Evolutionary conservation across 2,888 invertebrate genomes (phyloP).

Genomic region (Schrankia costaestrigalis): DNA sequence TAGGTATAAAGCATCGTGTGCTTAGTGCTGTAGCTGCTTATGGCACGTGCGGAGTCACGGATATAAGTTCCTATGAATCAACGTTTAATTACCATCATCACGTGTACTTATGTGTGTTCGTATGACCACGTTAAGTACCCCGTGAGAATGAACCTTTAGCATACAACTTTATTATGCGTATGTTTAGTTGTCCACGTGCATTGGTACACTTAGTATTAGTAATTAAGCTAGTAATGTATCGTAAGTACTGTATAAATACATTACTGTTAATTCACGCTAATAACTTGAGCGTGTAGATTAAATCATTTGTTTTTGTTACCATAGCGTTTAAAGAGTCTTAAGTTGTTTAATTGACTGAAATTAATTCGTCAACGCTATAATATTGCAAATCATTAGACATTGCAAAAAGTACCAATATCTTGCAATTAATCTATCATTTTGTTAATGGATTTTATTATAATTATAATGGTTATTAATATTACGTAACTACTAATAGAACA

Average conservation of each 20-base stretch:
- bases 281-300: slow-evolving; percentile 2
- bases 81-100: slow-evolving; percentile 57
- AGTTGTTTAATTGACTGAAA: too few species aligned
- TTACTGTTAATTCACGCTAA: slow-evolving; percentile 2
- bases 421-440: too few species aligned
- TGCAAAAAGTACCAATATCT: too few species aligned
- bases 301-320: slow-evolving; percentile 1
- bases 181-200: slow-evolving; percentile 23
- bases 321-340: too few species aligned
- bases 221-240: slow-evolving; percentile 3
- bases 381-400: too few species aligned
- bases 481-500: too few species aligned
- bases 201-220: slow-evolving; percentile 24
- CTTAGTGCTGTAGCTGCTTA: slow-evolving; percentile 20
- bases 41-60: slow-evolving; percentile 52
- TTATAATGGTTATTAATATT: too few species aligned
- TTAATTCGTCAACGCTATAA: too few species aligned
- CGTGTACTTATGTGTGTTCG: slow-evolving; percentile 36
- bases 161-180: slow-evolving; percentile 28
- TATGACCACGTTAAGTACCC: slow-evolving; percentile 46
- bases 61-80: slow-evolving; percentile 52
- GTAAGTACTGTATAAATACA: not conserved
- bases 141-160: slow-evolving; percentile 35
- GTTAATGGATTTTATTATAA: too few species aligned
- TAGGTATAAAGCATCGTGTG: slow-evolving; percentile 23